Evolutionary conservation across 2,113 vertebrate genomes (phyloP).

Genomic region (Mus spicilegus): DNA sequence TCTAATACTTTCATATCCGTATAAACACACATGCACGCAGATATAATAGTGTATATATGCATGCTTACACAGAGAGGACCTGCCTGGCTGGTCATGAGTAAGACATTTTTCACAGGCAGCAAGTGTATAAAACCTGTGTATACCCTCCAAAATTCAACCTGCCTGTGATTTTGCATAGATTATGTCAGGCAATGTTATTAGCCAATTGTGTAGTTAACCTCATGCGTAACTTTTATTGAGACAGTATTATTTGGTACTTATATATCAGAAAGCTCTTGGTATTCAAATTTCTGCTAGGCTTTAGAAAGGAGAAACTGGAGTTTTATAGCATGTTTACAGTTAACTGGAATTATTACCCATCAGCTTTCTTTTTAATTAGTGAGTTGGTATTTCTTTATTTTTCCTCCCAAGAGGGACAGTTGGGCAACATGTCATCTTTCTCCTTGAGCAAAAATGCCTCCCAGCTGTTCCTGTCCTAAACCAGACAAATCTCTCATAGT

Average conservation of each 20-base stretch:
- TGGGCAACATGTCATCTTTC: conserved; percentile 81
- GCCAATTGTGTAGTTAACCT: conserved; percentile 84
- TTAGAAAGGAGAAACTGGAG: conserved; percentile 80
- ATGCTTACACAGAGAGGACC: conserved; percentile 70
- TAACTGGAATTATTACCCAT: conserved; percentile 82
- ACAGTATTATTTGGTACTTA: conserved; percentile 77
- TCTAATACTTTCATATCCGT: background rate
- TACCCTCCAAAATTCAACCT: conserved; percentile 81
- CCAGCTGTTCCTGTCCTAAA: background rate
- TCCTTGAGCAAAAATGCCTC: conserved; percentile 64
- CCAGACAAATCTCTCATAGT: conserved; percentile 29
- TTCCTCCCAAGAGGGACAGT: conserved; percentile 72
- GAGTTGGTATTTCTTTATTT: conserved; percentile 54
- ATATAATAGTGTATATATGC: rapidly evolving
- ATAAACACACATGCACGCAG: conserved; percentile 47
- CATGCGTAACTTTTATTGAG: conserved; percentile 85
- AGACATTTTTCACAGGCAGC: conserved; percentile 79
- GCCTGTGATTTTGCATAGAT: conserved; percentile 81
- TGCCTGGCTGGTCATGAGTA: conserved; percentile 60
- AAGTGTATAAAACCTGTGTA: conserved; percentile 84
- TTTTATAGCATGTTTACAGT: conserved; percentile 82
- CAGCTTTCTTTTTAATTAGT: conserved; percentile 82
- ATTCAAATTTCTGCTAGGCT: conserved; percentile 70
- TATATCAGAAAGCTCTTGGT: conserved; percentile 81
- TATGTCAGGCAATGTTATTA: conserved; percentile 85